phyloP scores from a whole-genome alignment of 2,113 vertebrate species.

The Trinectes maculatus region DNA sequence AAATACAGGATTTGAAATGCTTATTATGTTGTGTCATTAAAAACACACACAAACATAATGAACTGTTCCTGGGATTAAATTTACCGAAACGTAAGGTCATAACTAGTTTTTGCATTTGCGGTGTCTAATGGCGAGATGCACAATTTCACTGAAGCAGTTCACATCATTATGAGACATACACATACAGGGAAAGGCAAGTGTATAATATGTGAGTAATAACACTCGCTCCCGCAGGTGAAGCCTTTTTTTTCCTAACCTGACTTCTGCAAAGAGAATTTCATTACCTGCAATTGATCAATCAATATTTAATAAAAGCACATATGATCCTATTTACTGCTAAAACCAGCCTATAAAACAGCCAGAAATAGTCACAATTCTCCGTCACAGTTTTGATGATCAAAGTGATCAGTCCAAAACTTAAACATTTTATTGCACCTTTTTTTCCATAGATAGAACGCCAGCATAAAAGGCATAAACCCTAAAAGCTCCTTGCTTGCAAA shows the following conservation, averaged over 20 bases:
- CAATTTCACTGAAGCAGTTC: background rate
- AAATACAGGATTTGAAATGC: slow-evolving; percentile 10
- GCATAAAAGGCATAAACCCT: background rate
- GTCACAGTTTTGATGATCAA: background rate
- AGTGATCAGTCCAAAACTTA: background rate
- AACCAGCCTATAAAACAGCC: background rate
- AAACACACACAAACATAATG: slow-evolving; percentile 9
- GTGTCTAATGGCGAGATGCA: background rate
- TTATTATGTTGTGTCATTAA: slow-evolving; percentile 18
- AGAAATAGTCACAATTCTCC: background rate
- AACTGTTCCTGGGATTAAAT: background rate
- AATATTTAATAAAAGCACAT: slow-evolving; percentile 6
- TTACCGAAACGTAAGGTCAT: slow-evolving; percentile 4
- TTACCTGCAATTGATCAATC: slow-evolving; percentile 11
- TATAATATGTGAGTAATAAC: background rate
- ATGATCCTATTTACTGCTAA: background rate
- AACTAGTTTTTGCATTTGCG: background rate
- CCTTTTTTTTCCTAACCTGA: slow-evolving; percentile 1
- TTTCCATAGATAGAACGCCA: background rate
- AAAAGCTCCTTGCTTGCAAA: background rate
- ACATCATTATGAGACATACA: background rate
- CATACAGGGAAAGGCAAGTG: too few relatives aligned
- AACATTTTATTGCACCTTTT: slow-evolving; percentile 1
- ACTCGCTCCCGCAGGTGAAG: background rate
- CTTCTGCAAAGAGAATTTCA: background rate